Base-by-base conservation (phyloP, 1,140 invertebrate genomes). In the Rhyacophila brunnea region DNA sequence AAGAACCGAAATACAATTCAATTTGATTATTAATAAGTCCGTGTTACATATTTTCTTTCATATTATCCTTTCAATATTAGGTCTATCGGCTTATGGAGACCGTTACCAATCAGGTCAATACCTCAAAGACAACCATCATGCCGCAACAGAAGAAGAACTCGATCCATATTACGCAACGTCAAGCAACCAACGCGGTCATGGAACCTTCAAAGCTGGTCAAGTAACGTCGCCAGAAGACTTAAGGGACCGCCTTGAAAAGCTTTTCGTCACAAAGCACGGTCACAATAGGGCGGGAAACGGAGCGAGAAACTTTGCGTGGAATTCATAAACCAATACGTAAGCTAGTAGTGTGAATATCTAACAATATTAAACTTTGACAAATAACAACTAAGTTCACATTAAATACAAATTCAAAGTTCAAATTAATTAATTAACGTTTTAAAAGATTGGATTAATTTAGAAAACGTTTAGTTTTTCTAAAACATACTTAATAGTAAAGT, bases 271-370 rank as follows among this genome's bases (percentile, higher is more conserved):
- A 0, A 78, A 78, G 52, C 75, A 76, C 46, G 72, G 47, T 10
- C 72, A 74, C 14, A 28, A 28, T 0, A 59, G 35, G 0, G 72
- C 71, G 45, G 66, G 69, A 5, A 68, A 71, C 51, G 78, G 74
- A 13, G 76, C 73, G 5, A 75, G 81, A 64, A 83, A 83, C 65
- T 83, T 82, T 58, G 78, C 78, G 6, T 83, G 81, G 81, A 81
- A 66, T 60, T 67, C 70, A 42, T 66, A 66, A 49, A 67, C 72
- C n/a, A n/a, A n/a, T n/a, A n/a, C n/a, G n/a, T n/a, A n/a, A n/a
- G n/a, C n/a, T n/a, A n/a, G n/a, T n/a, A n/a, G n/a, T n/a, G n/a
- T n/a, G n/a, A n/a, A n/a, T n/a, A n/a, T n/a, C n/a, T n/a, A n/a
- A n/a, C n/a, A n/a, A n/a, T n/a, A n/a, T n/a, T n/a, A n/a, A n/a